Base-by-base conservation (phyloP, 2,113 vertebrate species). In the Galbula dea region DNA sequence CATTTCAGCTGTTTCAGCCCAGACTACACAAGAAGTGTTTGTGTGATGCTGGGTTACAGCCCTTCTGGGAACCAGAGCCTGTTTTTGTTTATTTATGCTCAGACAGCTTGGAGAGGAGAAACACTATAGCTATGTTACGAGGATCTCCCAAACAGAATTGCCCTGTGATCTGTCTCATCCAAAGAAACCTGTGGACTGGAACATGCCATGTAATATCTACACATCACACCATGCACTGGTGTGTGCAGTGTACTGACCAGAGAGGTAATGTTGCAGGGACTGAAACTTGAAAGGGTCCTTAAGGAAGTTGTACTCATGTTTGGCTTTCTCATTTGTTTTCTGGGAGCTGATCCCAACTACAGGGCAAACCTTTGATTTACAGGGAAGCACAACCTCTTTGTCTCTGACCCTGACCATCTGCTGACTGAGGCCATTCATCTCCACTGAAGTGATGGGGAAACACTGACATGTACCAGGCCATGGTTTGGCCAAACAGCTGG, bases 161-260 rank as follows among this genome's bases (percentile, higher is more conserved):
- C 15, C 4, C 3, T 54, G 24, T 30, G 18, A 57, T 27, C 36
- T 65, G 32, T 34, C 30, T 55, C 59, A 79, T 67, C 54, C 59
- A 58, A 78, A 61, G 75, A 54, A 74, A 37, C 4, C 15, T 72
- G 15, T 0, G 0, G 18, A 12, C 20, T 63, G 32, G 17, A 57
- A 51, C 4, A 2, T 10, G 11, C 18, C 16, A 5, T 0, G 0
- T 15, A 4, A 43, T 37, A 18, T 12, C 30, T 54, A 37, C 26
- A 1, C 17, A 11, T 77, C 10, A 20, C 18, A 36, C 46, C 3
- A 2, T 55, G 27, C 71, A 17, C 49, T 2, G 3, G 9, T 29
- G 17, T 1, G 0, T 58, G 18, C 51, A 37, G 19, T 5, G 12
- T 29, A 24, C 10, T 1, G 2, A 0, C 6, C 1, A 1, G 24